These are phyloP conservation scores for Perizoma flavofasciatum DNA, from an alignment of 2,888 invertebrate species.

Conservation along the genomic window DNA sequence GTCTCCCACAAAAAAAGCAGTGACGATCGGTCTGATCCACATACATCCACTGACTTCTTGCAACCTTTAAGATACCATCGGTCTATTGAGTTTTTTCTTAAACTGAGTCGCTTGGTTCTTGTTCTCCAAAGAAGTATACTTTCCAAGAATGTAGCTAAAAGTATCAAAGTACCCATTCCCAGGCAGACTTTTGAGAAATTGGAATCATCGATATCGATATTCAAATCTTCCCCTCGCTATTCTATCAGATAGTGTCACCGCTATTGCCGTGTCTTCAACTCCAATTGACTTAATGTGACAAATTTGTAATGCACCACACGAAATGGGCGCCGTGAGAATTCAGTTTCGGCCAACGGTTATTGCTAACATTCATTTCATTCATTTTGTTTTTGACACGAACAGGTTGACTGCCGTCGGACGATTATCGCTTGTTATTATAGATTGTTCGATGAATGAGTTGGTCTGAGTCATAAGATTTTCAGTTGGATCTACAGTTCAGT, in stretches of 20 bases:
- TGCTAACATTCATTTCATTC: constrained; percentile 69
- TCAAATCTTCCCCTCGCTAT: constrained; percentile 5
- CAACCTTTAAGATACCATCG: too few species aligned
- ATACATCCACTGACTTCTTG: too few species aligned
- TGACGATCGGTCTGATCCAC: too few species aligned
- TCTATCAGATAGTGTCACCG: not conserved
- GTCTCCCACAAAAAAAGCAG: too few species aligned
- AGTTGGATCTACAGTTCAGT: too few species aligned
- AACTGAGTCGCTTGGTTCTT: too few species aligned
- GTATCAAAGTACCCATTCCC: too few species aligned
- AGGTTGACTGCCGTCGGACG: constrained; percentile 53
- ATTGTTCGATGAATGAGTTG: constrained; percentile 55
- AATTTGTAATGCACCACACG: constrained; percentile 61
- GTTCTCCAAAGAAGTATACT: too few species aligned
- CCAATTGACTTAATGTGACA: constrained; percentile 61
- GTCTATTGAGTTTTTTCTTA: too few species aligned
- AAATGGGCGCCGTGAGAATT: constrained; percentile 67
- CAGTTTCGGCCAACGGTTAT: constrained; percentile 62
- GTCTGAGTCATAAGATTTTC: constrained; percentile 43
- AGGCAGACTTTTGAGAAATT: too few species aligned
- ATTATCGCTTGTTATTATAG: constrained; percentile 66
- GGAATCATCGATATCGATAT: not conserved
- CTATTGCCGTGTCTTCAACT: constrained; percentile 33
- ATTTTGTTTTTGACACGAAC: constrained; percentile 72
- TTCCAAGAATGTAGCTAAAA: too few species aligned